Conservation (phyloP, 2,888 invertebrate genomes). For the Stenchaetothrips biformis region DNA sequence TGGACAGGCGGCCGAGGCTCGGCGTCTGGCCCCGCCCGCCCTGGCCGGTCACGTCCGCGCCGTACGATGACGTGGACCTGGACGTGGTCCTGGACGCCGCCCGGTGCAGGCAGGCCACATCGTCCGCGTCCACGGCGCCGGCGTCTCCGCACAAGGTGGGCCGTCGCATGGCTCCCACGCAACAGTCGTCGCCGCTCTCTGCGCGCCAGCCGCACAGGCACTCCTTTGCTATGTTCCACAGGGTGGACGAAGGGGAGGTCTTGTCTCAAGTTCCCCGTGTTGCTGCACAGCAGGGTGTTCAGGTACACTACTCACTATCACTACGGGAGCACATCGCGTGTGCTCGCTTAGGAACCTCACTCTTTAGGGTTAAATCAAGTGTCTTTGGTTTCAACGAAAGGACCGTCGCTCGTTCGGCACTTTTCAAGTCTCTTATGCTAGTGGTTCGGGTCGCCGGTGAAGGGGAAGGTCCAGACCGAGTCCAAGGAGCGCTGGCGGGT, state of each 20-base stretch:
- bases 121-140: background rate
- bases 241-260: slow-evolving; percentile 29
- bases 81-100: background rate
- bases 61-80: background rate
- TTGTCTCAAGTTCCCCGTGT: too few species aligned
- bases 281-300: too few species aligned
- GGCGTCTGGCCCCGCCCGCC: background rate
- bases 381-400: slow-evolving; percentile 13
- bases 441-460: background rate
- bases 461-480: background rate
- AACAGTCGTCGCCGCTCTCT: slow-evolving; percentile 34
- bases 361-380: too few species aligned
- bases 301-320: too few species aligned
- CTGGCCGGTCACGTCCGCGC: background rate
- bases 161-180: slow-evolving; percentile 40
- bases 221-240: slow-evolving; percentile 37
- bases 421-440: slow-evolving; percentile 20
- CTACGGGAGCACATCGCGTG: too few species aligned
- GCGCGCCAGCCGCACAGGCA: slow-evolving; percentile 31
- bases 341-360: too few species aligned
- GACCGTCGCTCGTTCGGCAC: too few species aligned
- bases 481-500: slow-evolving; percentile 12
- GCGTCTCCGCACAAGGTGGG: slow-evolving; percentile 37
- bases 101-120: slow-evolving; percentile 1
- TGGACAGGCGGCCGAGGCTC: slow-evolving; percentile 34